A percentile compares a stretch with the other conserved stretches of the same genome.
Conservation (phyloP, 2,113 vertebrate genomes). For the Neolamprologus toae region DNA sequence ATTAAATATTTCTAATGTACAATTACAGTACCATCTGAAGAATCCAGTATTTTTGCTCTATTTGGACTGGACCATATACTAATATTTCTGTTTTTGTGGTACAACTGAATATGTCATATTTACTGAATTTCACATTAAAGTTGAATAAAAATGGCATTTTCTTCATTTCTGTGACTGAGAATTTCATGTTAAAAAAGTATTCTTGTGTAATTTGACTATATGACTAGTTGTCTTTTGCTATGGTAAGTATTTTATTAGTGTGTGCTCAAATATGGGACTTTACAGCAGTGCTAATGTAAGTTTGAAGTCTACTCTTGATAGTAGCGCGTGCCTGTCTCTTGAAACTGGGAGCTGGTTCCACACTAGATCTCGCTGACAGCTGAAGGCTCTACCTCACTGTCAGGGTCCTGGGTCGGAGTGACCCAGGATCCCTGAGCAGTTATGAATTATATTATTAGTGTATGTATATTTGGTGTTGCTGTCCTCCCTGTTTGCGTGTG, state of each 20-base stretch:
- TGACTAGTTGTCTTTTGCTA: not conserved
- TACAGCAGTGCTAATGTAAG: not conserved
- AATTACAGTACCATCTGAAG: not conserved
- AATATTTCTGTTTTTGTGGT: not conserved
- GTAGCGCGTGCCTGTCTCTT: not conserved
- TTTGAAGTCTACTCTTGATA: not conserved
- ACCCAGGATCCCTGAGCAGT: too few species aligned
- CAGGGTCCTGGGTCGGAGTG: too few species aligned
- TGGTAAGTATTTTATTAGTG: not conserved
- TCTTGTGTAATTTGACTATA: not conserved
- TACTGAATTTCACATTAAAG: not conserved
- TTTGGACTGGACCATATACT: not conserved
- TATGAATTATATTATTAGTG: too few species aligned
- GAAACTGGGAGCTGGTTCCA: not conserved
- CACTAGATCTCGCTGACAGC: not conserved
- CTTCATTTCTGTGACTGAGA: not conserved
- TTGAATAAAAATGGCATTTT: not conserved
- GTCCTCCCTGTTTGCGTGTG: too few species aligned
- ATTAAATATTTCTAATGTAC: not conserved
- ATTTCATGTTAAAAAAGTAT: not conserved
- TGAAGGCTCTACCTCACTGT: not conserved
- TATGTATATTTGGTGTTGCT: too few species aligned
- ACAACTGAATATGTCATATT: not conserved
- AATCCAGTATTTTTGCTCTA: not conserved
- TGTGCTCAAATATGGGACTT: not conserved